Evolutionary conservation across 2,888 invertebrate genomes (phyloP).

Genomic region (Aelia acuminata): DNA sequence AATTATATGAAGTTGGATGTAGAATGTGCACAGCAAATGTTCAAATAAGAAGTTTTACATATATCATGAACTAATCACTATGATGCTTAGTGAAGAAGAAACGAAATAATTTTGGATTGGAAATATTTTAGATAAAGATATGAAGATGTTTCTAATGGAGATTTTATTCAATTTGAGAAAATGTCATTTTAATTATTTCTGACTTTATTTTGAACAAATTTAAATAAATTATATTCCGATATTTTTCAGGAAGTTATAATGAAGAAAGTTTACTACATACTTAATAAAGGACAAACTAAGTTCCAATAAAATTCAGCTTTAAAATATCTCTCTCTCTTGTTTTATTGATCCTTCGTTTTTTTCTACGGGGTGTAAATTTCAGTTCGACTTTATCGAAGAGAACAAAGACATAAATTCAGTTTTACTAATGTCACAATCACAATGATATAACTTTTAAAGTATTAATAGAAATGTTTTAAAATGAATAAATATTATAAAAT

Average conservation of each 20-base stretch:
- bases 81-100: too few relatives aligned
- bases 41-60: too few relatives aligned
- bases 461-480: background rate
- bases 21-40: too few relatives aligned
- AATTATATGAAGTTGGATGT: too few relatives aligned
- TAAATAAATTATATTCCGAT: background rate
- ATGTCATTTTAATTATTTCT: background rate
- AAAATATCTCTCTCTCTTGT: background rate
- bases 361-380: background rate
- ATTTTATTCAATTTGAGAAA: background rate
- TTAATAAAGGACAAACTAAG: conserved; percentile 2
- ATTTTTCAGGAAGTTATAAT: conserved; percentile 29
- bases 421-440: background rate
- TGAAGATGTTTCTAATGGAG: background rate
- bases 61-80: too few relatives aligned
- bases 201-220: background rate
- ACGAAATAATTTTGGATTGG: background rate
- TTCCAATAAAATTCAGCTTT: conserved; percentile 20
- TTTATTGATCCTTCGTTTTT: background rate
- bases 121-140: background rate
- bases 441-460: background rate
- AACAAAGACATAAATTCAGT: too few relatives aligned
- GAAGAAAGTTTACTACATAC: conserved; percentile 37
- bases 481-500: background rate
- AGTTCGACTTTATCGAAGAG: background rate